phyloP scores from a whole-genome alignment of 2,888 invertebrate species.

The Epirrhoe alternata region DNA sequence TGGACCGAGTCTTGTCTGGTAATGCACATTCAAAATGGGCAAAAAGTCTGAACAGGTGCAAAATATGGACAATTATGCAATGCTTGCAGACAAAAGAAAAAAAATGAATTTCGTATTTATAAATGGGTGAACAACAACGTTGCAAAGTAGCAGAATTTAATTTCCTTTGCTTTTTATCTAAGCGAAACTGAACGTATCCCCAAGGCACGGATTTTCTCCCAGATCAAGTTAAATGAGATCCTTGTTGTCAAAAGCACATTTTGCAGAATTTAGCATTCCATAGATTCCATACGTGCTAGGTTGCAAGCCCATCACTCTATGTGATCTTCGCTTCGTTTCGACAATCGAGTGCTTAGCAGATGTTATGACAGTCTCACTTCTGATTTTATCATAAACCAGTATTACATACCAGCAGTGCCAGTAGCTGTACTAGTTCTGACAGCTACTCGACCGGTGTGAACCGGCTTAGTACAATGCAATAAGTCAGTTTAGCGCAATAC shows the following conservation, averaged over 20 bases:
- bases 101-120: neutral
- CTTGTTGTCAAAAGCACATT: too few species aligned
- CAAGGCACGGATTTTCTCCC: too few species aligned
- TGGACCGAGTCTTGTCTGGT: conserved; percentile 5
- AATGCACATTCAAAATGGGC: conserved; percentile 14
- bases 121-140: neutral
- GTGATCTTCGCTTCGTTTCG: too few species aligned
- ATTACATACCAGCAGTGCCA: neutral
- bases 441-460: conserved; percentile 13
- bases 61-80: conserved; percentile 15
- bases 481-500: conserved; percentile 29
- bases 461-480: conserved; percentile 17
- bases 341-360: too few species aligned
- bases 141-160: neutral
- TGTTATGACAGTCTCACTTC: neutral
- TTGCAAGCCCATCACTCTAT: too few species aligned
- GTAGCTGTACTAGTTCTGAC: conserved; percentile 7
- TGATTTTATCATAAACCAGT: neutral
- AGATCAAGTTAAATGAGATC: too few species aligned
- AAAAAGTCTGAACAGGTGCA: conserved; percentile 15
- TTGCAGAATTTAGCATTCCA: too few species aligned
- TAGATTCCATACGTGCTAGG: too few species aligned
- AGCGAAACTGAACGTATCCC: too few species aligned
- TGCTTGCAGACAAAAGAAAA: neutral
- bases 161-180: too few species aligned